phyloP scores from a whole-genome alignment of 2,113 vertebrate species.

The Mola mola region DNA sequence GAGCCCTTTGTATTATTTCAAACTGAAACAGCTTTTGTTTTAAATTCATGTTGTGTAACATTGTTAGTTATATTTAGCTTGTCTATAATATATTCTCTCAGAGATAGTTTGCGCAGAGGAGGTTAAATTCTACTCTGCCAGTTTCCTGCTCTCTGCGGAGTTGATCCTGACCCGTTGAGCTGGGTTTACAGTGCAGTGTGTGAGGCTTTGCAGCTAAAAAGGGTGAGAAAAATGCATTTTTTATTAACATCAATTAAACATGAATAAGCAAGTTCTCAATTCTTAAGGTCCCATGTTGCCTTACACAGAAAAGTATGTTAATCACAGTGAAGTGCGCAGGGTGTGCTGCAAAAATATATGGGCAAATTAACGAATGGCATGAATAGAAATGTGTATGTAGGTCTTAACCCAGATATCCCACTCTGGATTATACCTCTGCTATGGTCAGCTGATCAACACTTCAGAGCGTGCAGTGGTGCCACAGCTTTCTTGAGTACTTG shows the following conservation, averaged over 20 bases:
- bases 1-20: constrained; percentile 18
- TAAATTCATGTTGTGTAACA: constrained; percentile 1
- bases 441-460: constrained; percentile 17
- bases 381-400: constrained; percentile 55
- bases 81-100: constrained; percentile 56
- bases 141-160: constrained; percentile 44
- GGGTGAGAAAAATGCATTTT: constrained; percentile 57
- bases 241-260: constrained; percentile 77
- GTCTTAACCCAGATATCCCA: constrained; percentile 49
- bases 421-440: constrained; percentile 12
- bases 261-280: constrained; percentile 74
- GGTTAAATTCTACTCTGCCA: constrained; percentile 39
- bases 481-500: background rate
- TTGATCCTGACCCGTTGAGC: constrained; percentile 55
- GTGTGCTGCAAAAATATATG: constrained; percentile 40
- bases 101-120: constrained; percentile 45
- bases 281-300: constrained; percentile 68
- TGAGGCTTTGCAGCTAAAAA: constrained; percentile 35
- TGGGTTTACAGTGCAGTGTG: constrained; percentile 42
- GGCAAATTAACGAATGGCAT: constrained; percentile 54
- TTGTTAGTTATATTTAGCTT: constrained; percentile 39
- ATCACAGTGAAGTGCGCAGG: constrained; percentile 40
- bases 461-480: constrained; percentile 4
- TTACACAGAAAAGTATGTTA: constrained; percentile 69
- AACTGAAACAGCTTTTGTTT: constrained; percentile 23